Evolutionary conservation across 1,140 invertebrate species (phyloP).

Genomic region (Eubasilissa regina): DNA sequence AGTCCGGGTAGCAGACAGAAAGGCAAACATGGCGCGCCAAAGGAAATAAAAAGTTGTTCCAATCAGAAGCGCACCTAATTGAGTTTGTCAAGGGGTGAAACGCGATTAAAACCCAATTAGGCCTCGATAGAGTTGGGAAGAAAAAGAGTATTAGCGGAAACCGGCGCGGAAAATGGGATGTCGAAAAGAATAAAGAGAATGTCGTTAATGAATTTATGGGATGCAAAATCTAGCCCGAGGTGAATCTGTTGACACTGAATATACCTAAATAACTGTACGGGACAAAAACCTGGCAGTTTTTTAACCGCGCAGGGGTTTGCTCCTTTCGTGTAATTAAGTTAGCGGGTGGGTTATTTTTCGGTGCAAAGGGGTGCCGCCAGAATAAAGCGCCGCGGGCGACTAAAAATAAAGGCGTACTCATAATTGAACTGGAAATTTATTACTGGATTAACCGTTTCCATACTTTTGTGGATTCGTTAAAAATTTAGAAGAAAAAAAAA

Average conservation of each 20-base stretch:
- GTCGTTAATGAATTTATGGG: slow-evolving; percentile 49
- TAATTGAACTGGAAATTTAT: slow-evolving; percentile 38
- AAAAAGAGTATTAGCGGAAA: slow-evolving; percentile 46
- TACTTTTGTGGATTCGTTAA: slow-evolving; percentile 10
- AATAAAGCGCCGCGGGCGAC: slow-evolving; percentile 14
- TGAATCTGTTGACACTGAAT: slow-evolving; percentile 44
- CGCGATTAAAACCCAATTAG: slow-evolving; percentile 60
- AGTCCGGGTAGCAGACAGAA: background rate
- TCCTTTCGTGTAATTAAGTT: slow-evolving; percentile 28
- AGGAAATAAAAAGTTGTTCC: slow-evolving; percentile 48
- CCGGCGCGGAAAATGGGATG: slow-evolving; percentile 43
- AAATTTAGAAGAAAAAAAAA: background rate
- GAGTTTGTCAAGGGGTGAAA: slow-evolving; percentile 60
- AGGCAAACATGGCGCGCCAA: slow-evolving; percentile 23
- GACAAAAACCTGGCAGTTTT: too few relatives aligned
- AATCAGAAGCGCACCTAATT: slow-evolving; percentile 60
- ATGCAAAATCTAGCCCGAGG: slow-evolving; percentile 45
- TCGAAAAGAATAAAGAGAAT: slow-evolving; percentile 45
- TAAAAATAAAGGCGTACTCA: background rate
- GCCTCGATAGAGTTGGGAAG: slow-evolving; percentile 34
- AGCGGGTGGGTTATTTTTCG: slow-evolving; percentile 15
- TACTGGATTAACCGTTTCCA: slow-evolving; percentile 20
- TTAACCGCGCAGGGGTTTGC: too few relatives aligned
- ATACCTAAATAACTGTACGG: background rate
- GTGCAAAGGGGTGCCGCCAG: slow-evolving; percentile 7